Evolutionary conservation across 2,113 vertebrate genomes (phyloP).

Genomic region (Meriones unguiculatus): DNA sequence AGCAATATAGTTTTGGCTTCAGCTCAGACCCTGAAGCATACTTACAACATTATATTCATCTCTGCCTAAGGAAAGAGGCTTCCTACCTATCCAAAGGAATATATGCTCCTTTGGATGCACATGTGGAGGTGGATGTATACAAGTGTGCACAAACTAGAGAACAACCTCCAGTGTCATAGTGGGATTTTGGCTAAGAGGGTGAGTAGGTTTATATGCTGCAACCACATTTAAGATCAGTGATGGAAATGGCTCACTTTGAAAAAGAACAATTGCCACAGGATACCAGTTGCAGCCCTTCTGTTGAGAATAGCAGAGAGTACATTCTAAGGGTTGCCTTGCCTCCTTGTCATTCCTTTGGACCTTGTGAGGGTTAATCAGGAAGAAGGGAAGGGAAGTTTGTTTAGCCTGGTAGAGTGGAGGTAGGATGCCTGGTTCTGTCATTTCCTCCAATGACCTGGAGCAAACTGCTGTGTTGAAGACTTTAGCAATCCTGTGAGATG

Average conservation of each 20-base stretch:
- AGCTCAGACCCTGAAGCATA: constrained; percentile 18
- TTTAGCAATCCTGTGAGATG: not conserved
- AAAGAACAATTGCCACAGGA: not conserved
- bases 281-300: not conserved
- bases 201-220: not conserved
- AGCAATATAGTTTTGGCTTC: constrained; percentile 1
- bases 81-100: constrained; percentile 23
- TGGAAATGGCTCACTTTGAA: not conserved
- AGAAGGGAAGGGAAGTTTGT: constrained; percentile 21
- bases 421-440: not conserved
- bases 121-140: no score
- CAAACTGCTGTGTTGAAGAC: constrained; percentile 5
- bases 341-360: constrained; percentile 33
- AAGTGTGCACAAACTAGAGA: no score
- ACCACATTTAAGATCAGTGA: constrained; percentile 4
- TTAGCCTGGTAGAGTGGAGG: not conserved
- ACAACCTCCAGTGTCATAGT: not conserved
- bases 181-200: constrained; percentile 42
- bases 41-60: not conserved
- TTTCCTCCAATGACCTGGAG: not conserved
- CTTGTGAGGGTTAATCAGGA: not conserved
- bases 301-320: constrained; percentile 9
- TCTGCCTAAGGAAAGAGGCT: constrained; percentile 33
- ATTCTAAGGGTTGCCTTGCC: not conserved
- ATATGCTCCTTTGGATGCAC: not conserved